A percentile compares a stretch with the other conserved stretches of the same genome.
These are phyloP conservation scores for Anthopleura sola DNA, from an alignment of 64 coral and sea anemone genomes.

Conservation along the genomic window DNA sequence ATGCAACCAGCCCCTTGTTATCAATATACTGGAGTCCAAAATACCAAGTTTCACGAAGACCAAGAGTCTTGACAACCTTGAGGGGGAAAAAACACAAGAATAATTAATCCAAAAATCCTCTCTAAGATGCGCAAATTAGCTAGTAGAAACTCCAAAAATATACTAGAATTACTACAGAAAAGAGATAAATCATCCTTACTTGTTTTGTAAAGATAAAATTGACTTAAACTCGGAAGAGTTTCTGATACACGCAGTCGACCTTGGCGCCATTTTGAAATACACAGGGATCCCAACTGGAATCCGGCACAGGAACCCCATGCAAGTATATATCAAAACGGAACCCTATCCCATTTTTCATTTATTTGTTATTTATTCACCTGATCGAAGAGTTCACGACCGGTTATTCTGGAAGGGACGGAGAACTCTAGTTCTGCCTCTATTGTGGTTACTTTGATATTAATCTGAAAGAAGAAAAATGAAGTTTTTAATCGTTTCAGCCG, in stretches of 20 bases:
- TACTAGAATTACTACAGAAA: neutral
- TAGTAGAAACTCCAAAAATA: neutral
- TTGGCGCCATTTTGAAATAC: neutral
- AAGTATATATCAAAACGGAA: neutral
- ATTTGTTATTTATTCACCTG: conserved; percentile 34
- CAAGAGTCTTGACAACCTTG: conserved; percentile 95
- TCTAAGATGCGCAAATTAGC: neutral
- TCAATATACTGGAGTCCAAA: conserved; percentile 86
- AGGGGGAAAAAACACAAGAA: neutral
- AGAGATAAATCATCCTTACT: neutral
- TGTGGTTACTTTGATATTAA: conserved; percentile 86
- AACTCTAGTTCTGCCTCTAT: conserved; percentile 95
- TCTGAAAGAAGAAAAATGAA: conserved; percentile 26
- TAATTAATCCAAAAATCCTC: neutral
- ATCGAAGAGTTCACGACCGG: conserved; percentile 90
- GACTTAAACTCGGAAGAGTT: no score
- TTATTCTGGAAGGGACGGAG: conserved; percentile 79
- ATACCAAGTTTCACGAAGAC: conserved; percentile 94
- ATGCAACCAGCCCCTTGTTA: conserved; percentile 67
- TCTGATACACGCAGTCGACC: neutral
- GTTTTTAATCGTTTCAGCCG: neutral
- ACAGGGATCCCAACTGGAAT: neutral
- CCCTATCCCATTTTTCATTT: neutral
- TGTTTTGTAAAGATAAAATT: neutral
- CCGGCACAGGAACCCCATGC: neutral